Evolutionary conservation across 2,113 vertebrate genomes (phyloP).

Genomic region (Apodemus speciosus): DNA sequence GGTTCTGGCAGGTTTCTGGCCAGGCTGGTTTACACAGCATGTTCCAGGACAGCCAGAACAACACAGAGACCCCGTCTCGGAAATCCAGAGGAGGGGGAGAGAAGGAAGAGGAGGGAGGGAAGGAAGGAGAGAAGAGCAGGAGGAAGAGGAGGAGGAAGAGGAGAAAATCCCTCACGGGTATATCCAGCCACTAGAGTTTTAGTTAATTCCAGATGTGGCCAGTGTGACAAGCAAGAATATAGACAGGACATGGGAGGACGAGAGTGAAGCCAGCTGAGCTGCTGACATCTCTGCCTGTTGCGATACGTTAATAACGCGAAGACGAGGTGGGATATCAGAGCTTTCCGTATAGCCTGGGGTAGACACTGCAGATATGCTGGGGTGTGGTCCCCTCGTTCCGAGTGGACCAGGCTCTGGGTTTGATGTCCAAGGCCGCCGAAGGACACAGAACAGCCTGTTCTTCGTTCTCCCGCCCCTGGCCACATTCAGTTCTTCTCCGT

Average conservation of each 20-base stretch:
- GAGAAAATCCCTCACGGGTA: neutral
- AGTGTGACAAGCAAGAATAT: neutral
- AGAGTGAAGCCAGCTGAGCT: neutral
- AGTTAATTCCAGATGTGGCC: neutral
- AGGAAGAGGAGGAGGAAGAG: neutral
- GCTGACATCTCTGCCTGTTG: neutral
- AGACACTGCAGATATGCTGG: no score
- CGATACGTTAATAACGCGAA: neutral
- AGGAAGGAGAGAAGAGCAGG: no score
- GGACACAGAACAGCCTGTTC: neutral
- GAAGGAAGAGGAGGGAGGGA: no score
- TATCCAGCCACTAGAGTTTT: neutral
- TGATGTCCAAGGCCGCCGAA: neutral
- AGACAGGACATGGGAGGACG: neutral
- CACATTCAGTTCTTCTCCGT: neutral
- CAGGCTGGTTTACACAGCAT: neutral
- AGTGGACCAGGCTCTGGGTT: neutral
- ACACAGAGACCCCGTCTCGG: neutral
- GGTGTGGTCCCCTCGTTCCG: neutral
- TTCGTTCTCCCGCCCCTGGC: neutral
- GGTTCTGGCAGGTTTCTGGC: neutral
- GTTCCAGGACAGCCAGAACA: neutral
- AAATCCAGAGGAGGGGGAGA: no score
- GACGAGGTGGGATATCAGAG: neutral
- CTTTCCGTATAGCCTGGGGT: neutral